Evolutionary conservation across 2,113 vertebrate species (phyloP).

Genomic region (Nymphicus hollandicus): DNA sequence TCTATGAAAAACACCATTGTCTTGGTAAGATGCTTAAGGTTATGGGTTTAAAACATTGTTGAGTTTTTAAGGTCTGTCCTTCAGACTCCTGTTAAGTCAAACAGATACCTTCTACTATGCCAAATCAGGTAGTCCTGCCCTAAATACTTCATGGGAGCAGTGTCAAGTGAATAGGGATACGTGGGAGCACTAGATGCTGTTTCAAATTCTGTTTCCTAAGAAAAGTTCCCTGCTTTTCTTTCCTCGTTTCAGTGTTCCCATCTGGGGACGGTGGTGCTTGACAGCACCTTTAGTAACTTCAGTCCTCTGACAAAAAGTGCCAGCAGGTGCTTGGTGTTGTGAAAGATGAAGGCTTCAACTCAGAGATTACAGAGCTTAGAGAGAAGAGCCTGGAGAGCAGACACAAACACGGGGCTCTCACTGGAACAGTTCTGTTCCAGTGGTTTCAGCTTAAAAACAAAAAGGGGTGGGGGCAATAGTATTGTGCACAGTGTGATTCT

Average conservation of each 20-base stretch:
- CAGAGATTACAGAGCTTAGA: neutral
- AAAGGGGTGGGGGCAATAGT: fast-evolving
- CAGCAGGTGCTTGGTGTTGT: neutral
- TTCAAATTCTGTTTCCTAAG: neutral
- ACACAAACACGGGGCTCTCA: neutral
- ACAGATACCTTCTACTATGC: neutral
- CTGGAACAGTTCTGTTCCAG: neutral
- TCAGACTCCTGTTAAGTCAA: neutral
- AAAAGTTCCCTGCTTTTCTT: neutral
- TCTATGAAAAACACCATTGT: neutral
- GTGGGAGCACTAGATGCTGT: neutral
- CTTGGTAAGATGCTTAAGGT: neutral
- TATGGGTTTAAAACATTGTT: neutral
- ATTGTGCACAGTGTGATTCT: neutral
- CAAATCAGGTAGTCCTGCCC: neutral
- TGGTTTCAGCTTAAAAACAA: neutral
- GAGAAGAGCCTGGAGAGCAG: neutral
- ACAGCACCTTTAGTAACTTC: neutral
- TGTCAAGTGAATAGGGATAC: neutral
- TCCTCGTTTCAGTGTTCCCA: neutral
- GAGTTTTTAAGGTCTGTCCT: neutral
- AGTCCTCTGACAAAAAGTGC: neutral
- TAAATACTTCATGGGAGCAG: neutral
- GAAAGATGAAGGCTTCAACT: neutral
- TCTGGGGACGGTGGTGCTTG: neutral